Base-by-base conservation (phyloP, 2,888 invertebrate species). In the Orthosia gracilis region DNA sequence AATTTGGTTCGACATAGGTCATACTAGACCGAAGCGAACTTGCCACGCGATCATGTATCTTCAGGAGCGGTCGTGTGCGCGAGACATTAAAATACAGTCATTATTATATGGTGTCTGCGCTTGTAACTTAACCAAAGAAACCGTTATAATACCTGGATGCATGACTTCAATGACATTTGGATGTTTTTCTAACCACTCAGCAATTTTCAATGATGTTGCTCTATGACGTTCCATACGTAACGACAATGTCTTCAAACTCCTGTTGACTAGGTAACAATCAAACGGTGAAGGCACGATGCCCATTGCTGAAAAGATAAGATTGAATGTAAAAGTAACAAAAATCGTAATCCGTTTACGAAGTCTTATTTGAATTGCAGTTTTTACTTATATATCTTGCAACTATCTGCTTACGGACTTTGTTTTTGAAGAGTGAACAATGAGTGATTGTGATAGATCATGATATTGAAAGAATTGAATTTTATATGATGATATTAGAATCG, bases 251-350 rank as follows among this genome's bases (percentile, higher is more conserved):
- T 99, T 99, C 74, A 99, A 94, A 89, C 99, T 99, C 78, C 99
- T 97, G 91, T 98, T 99, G 0, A 99, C 99, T 90, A 99, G 97
- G 91, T 98, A 98, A 92, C 99, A 99, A 92, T 99, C 99, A 91
- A 99, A 99, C 0, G 99, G 99, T 0, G 99, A 98, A 1, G 99
- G 99, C n/a, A 99, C 98, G 57, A 98, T 97, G 66, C 99, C 99
- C 97, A 98, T 97, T 5, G 99, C 98, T 98, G 94, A 69, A 91
- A 95, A 88, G 21, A 88, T 74, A 1, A 68, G 9, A 49, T 73
- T 17, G 55, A 4, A 11, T 45, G 2, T 66, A 21, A 40, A n/a
- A 15, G 15, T 40, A 45, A 49, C 4, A 15, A 31, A 15, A 21
- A 74, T 11, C 21, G 12, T 15, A n/a, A 40, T 47, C 18, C 5